A percentile compares a stretch with the other conserved stretches of the same genome.
phyloP scores from a whole-genome alignment of 1,140 invertebrate genomes.

The Phenacoccus solenopsis region DNA sequence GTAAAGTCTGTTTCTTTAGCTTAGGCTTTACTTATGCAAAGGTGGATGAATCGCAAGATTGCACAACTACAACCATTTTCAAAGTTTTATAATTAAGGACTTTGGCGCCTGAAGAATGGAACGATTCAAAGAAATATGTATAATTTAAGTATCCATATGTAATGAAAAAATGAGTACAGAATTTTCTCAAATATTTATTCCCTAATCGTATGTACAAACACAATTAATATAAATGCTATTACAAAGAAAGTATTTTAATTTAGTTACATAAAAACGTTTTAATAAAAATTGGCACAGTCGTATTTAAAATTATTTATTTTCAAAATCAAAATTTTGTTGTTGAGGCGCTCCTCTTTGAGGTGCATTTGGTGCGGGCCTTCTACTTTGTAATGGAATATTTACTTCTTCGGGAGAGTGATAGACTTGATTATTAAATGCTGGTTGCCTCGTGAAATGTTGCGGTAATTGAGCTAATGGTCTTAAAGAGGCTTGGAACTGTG shows the following conservation, averaged over 20 bases:
- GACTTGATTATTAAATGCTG: slow-evolving; percentile 39
- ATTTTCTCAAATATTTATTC: too few species aligned
- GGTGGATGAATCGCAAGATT: too few species aligned
- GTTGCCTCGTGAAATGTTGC: slow-evolving; percentile 22
- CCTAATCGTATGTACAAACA: background rate
- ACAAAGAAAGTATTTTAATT: slow-evolving; percentile 14
- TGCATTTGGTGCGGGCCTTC: slow-evolving; percentile 38
- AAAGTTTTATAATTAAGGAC: too few species aligned
- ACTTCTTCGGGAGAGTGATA: slow-evolving; percentile 72
- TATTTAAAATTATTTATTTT: slow-evolving; percentile 8
- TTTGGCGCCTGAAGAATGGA: too few species aligned
- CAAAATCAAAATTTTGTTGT: slow-evolving; percentile 21
- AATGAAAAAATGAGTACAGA: too few species aligned
- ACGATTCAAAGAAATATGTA: too few species aligned
- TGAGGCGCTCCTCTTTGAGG: slow-evolving; percentile 1
- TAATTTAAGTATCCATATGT: too few species aligned
- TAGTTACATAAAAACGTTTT: background rate
- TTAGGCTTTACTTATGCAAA: too few species aligned
- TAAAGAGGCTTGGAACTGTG: slow-evolving; percentile 17
- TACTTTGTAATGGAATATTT: slow-evolving; percentile 66
- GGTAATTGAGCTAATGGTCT: slow-evolving; percentile 18
- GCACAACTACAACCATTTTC: too few species aligned
- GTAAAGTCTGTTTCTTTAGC: too few species aligned
- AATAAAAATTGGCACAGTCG: slow-evolving; percentile 9
- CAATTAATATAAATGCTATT: slow-evolving; percentile 12